Percentiles rank a stretch among this genome's conserved stretches.
Conservation (phyloP, 1,140 invertebrate genomes). For the Drosophila mauritiana region DNA sequence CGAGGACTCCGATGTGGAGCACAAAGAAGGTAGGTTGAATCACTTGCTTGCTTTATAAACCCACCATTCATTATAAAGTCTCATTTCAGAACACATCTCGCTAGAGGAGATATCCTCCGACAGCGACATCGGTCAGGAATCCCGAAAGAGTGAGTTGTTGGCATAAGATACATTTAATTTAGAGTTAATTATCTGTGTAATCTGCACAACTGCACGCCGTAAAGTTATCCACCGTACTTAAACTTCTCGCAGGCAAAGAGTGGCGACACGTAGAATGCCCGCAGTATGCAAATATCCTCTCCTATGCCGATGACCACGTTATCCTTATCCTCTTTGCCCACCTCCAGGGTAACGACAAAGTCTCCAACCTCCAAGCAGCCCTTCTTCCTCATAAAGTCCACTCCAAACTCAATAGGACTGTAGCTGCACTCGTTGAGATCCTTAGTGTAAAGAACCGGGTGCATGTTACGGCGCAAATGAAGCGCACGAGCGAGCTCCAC, state of each 20-base stretch:
- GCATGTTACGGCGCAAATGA: conserved; percentile 68
- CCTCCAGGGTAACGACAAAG: conserved; percentile 74
- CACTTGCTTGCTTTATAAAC: too few relatives aligned
- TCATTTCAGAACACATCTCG: conserved; percentile 86
- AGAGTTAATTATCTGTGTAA: conserved; percentile 1
- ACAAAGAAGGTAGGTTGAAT: conserved; percentile 57
- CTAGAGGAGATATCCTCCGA: conserved; percentile 87
- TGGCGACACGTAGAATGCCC: conserved; percentile 73
- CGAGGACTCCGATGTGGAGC: conserved; percentile 84
- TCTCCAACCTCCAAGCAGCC: conserved; percentile 73
- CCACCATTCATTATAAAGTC: background rate
- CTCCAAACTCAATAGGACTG: conserved; percentile 73
- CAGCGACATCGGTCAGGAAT: conserved; percentile 73
- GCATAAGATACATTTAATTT: conserved; percentile 58
- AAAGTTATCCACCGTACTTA: conserved; percentile 59
- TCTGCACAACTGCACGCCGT: conserved; percentile 55
- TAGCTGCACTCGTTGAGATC: conserved; percentile 65
- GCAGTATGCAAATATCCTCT: conserved; percentile 72
- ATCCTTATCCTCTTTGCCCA: conserved; percentile 72
- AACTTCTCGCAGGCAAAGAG: conserved; percentile 69
- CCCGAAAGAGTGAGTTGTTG: conserved; percentile 50
- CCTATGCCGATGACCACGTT: conserved; percentile 58
- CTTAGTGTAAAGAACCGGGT: conserved; percentile 60
- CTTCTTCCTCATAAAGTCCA: conserved; percentile 68
- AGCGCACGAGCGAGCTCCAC: conserved; percentile 54